Evolutionary conservation across 2,113 vertebrate genomes (phyloP), one percentile per base, ranked within the genome.

Genomic region (Sinosuthora webbiana): DNA sequence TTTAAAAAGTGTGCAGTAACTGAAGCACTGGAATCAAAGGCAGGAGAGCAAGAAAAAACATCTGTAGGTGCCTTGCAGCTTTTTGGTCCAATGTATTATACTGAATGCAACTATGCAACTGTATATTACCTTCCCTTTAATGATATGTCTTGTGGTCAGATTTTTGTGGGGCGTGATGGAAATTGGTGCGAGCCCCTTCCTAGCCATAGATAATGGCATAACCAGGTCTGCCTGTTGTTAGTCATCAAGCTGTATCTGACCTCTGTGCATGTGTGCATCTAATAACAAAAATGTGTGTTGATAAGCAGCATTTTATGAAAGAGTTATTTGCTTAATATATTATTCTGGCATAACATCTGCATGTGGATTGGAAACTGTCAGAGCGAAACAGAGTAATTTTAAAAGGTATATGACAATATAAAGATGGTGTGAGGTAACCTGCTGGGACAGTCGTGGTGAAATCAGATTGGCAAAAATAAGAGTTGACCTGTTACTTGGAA

Each of bases 281-380:
- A 77, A 33, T 87, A 82, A 56, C 44, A 95, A 89, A 75, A 92
- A 87, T 37, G n/a, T 44, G 27, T 44, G 60, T n/a, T 78, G 69
- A 95, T 93, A 92, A 92, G 79, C 62, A 92, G 47, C 37, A 31
- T 75, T 89, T 95, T 75, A 68, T 78, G 64, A 87, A 86, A 94
- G 18, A 97, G 69, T 87, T 83, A 84, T 87, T 93, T 75, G 27
- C 35, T 81, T 86, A 83, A 87, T 70, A 68, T 92, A 75, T 83
- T 89, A 68, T 81, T 90, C 75, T 81, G 52, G 22, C 56, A 90
- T 92, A 88, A 64, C 44, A 92, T 83, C 83, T 96, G 86, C 39
- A 52, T 45, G 27, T 64, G 64, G 55, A 86, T 44, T 89, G 83
- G 87, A 90, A 96, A 95, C 52, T 65, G 83, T 56, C 56, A 71